phyloP scores from a whole-genome alignment of 2,113 vertebrate genomes.

The Neomonachus schauinslandi region DNA sequence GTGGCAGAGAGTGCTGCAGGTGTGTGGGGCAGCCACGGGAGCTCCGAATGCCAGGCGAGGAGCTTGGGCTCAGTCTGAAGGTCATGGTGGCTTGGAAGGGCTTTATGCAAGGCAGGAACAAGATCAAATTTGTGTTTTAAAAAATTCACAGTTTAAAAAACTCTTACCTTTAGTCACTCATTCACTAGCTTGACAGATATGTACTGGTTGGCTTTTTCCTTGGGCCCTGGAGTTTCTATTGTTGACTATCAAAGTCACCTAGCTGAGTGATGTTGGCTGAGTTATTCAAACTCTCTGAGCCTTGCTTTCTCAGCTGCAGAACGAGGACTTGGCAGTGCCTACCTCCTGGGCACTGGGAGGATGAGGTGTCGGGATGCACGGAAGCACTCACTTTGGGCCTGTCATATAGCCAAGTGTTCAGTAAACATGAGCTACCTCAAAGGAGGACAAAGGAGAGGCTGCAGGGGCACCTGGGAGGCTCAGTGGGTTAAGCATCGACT shows the following conservation, averaged over 20 bases:
- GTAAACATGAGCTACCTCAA: fast-evolving
- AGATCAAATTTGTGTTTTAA: neutral
- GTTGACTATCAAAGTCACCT: neutral
- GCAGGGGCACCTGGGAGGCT: neutral
- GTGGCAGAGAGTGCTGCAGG: neutral
- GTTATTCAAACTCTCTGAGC: too few species aligned
- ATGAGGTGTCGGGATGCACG: fast-evolving
- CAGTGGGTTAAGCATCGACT: neutral
- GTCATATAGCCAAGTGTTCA: fast-evolving
- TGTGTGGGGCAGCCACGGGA: fast-evolving
- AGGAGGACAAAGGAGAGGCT: neutral
- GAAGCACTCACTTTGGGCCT: fast-evolving
- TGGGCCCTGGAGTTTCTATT: too few species aligned
- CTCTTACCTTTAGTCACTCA: fast-evolving
- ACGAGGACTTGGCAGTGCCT: fast-evolving
- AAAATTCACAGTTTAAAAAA: neutral
- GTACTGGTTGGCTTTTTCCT: neutral
- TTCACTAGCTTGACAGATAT: neutral
- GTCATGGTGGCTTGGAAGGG: neutral
- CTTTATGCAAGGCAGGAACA: neutral
- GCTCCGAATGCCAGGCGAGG: fast-evolving
- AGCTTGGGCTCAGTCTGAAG: neutral
- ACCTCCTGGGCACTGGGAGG: neutral
- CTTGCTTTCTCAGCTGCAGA: neutral
- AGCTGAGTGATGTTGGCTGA: neutral